Percentiles rank a stretch among this genome's conserved stretches.
phyloP scores from a whole-genome alignment of 1,140 invertebrate species.

The Bombus ignitus region DNA sequence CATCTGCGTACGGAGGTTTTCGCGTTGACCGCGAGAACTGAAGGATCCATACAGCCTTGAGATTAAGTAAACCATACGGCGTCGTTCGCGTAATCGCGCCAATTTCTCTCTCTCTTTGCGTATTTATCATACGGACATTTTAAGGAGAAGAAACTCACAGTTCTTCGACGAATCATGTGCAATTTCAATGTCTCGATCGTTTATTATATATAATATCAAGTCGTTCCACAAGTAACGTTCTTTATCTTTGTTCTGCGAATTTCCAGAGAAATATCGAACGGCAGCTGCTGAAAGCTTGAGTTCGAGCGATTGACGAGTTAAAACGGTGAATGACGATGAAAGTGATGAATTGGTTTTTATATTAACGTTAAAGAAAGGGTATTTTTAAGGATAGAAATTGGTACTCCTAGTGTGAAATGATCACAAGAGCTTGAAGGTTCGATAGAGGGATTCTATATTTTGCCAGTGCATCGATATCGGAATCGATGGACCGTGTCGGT shows the following conservation, averaged over 20 bases:
- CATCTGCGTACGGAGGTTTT: neutral
- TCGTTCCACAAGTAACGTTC: neutral
- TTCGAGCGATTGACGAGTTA: neutral
- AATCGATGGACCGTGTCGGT: neutral
- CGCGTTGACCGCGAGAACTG: constrained; percentile 2
- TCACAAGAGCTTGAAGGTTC: neutral
- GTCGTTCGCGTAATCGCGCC: neutral
- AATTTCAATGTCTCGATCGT: neutral
- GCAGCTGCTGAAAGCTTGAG: neutral
- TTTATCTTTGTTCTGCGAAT: neutral
- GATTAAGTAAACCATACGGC: constrained; percentile 4
- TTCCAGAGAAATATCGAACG: neutral
- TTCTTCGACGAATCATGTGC: neutral
- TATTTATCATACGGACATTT: neutral
- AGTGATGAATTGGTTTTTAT: no score
- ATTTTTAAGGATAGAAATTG: neutral
- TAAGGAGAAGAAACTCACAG: neutral
- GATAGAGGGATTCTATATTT: neutral
- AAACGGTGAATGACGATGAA: neutral
- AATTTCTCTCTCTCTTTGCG: constrained; percentile 19
- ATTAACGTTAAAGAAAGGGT: neutral
- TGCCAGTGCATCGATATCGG: neutral
- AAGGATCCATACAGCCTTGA: constrained; percentile 26
- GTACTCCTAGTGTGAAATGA: neutral
- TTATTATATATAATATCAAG: neutral